Conservation (phyloP, 1,140 invertebrate species). For the Piezodorus guildinii region DNA sequence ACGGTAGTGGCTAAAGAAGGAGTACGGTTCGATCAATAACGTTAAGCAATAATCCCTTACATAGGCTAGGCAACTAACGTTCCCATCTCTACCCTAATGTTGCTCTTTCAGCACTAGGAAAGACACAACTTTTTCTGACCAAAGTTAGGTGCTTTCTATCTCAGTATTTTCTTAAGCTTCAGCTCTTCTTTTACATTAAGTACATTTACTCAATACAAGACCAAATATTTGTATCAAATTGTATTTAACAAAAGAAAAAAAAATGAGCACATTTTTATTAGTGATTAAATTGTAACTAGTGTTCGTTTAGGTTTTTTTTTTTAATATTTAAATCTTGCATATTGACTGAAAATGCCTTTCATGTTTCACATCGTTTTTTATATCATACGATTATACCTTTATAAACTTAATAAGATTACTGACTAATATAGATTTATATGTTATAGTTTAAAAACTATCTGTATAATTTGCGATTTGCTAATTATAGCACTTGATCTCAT, state of each 20-base stretch:
- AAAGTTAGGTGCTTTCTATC: no score
- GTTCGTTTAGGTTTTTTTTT: not conserved
- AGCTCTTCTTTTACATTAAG: constrained; percentile 1
- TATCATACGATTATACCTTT: not conserved
- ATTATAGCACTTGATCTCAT: constrained; percentile 8
- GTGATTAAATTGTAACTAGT: not conserved
- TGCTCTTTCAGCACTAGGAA: not conserved
- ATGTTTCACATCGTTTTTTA: not conserved
- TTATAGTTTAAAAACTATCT: no score
- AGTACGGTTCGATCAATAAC: not conserved
- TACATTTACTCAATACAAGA: not conserved
- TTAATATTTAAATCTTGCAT: constrained; percentile 10
- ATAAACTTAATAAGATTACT: not conserved
- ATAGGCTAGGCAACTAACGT: not conserved
- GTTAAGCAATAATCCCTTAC: constrained; percentile 5
- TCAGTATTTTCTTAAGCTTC: constrained; percentile 11
- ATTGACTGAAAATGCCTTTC: constrained; percentile 12
- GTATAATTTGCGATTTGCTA: not conserved
- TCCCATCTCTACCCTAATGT: not conserved
- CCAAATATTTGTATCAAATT: constrained; percentile 8
- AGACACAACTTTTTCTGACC: no score
- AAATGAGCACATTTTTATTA: not conserved
- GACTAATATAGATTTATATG: constrained; percentile 5
- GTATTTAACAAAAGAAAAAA: constrained; percentile 2
- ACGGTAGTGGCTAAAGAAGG: not conserved